Evolutionary conservation across 2,797 vertebrate species (phyloP), one percentile per base, ranked within the genome.

Genomic region (Epinephelus coioides): DNA sequence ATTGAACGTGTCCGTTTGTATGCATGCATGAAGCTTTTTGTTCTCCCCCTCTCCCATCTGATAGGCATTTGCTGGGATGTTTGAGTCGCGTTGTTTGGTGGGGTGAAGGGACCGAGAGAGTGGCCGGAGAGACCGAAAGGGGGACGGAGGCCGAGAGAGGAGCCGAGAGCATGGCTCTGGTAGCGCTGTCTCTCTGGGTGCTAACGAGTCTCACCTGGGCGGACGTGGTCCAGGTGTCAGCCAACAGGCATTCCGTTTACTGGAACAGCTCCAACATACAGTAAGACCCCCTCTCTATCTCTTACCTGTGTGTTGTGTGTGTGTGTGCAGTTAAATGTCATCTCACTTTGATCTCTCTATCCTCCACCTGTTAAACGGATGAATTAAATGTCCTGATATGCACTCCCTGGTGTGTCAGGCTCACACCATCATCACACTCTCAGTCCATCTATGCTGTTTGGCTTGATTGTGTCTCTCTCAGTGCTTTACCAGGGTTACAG

Each of bases 241-340:
- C 93, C 86, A 97, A 97, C 94, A 95, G 97, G 81, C 97, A 98
- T 83, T 96, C 97, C 73, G 97, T 98, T 65, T 97, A 98, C 94
- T 98, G 97, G 97, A 98, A 98, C 96, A 97, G 97, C 95, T 97
- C 97, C 89, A 98, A 98, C 94, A 96, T 96, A 94, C 96, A 97
- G 97, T 98, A 96, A 98, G 97, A 96, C 19, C 57, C 69, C 19
- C 11, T 0, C 63, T 8, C 46, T 76, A 30, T 53, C 38, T 51
- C 53, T 64, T 44, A 17, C 23, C 30, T 5, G 19, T 59, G 38
- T 56, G 46, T 54, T 46, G 38, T 60, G 75, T 63, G 73, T 61
- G 63, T 25, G 57, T 30, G 76, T 27, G 76, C 21, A 64, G 4
- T 25, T 18, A 17, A 12, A 7, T 15, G 38, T 12, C 15, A 46